phyloP scores from a whole-genome alignment of 1,140 invertebrate species.

The Drosophila watanabei region DNA sequence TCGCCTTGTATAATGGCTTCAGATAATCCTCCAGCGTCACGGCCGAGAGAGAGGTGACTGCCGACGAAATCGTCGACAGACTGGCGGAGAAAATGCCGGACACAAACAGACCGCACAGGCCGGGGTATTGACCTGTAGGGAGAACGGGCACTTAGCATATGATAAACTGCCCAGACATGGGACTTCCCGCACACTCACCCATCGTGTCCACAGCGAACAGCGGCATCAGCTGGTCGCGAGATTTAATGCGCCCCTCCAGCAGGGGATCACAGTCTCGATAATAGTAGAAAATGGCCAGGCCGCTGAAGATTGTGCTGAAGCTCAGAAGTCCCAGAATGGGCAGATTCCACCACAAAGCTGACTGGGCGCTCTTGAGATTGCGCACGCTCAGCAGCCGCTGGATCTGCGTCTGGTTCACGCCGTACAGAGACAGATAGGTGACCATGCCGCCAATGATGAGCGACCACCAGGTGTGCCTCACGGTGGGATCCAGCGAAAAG shows the following conservation, averaged over 20 bases:
- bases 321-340: conserved; percentile 90
- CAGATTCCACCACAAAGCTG: conserved; percentile 89
- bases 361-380: conserved; percentile 89
- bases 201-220: conserved; percentile 93
- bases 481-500: conserved; percentile 89
- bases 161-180: not conserved
- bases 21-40: conserved; percentile 94
- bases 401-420: conserved; percentile 94
- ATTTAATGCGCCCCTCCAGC: conserved; percentile 86
- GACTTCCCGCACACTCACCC: conserved; percentile 70
- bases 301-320: conserved; percentile 91
- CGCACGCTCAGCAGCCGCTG: conserved; percentile 93
- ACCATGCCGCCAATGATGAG: conserved; percentile 91
- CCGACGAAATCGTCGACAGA: conserved; percentile 94
- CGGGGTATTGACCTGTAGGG: conserved; percentile 87
- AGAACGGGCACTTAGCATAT: conserved; percentile 6
- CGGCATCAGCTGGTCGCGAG: conserved; percentile 89
- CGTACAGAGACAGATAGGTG: conserved; percentile 92
- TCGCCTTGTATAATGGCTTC: conserved; percentile 86
- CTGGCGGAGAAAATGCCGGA: conserved; percentile 94
- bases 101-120: conserved; percentile 93
- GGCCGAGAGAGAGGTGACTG: conserved; percentile 93
- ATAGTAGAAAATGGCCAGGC: conserved; percentile 92
- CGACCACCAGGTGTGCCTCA: conserved; percentile 92
- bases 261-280: conserved; percentile 92